Conservation (phyloP, 2,113 vertebrate species). For the Myrmecobius fasciatus region DNA sequence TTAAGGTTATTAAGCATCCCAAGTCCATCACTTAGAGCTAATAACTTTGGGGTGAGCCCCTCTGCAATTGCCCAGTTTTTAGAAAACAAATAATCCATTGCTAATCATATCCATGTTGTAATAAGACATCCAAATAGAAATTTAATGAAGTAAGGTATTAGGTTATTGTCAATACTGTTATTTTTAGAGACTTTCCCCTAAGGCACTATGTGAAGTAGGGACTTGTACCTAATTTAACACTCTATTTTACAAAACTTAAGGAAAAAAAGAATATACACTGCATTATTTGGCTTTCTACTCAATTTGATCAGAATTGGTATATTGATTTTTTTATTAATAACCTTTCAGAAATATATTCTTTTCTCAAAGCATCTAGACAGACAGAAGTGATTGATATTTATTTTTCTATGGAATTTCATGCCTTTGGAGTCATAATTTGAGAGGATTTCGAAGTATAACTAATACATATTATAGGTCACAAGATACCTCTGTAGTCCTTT, state of each 20-base stretch:
- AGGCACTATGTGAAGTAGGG: not conserved
- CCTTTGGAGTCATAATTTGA: not conserved
- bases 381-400: not conserved
- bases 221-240: not conserved
- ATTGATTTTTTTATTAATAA: constrained; percentile 24
- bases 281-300: not conserved
- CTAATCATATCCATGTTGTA: not conserved
- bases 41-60: not conserved
- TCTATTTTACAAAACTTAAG: constrained; percentile 31
- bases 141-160: not conserved
- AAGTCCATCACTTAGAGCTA: not conserved
- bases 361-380: not conserved
- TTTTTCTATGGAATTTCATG: not conserved
- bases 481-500: not conserved
- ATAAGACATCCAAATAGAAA: not conserved
- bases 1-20: not conserved
- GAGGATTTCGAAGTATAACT: not conserved
- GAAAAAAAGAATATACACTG: not conserved
- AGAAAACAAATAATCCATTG: not conserved
- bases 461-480: not conserved
- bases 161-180: not conserved
- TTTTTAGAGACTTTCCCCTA: not conserved
- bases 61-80: not conserved
- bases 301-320: constrained; percentile 3
- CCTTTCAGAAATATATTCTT: not conserved